A percentile compares a stretch with the other conserved stretches of the same genome.
Conservation (phyloP, 92 coral and sea anemone species). For the Parazoanthus darwini region DNA sequence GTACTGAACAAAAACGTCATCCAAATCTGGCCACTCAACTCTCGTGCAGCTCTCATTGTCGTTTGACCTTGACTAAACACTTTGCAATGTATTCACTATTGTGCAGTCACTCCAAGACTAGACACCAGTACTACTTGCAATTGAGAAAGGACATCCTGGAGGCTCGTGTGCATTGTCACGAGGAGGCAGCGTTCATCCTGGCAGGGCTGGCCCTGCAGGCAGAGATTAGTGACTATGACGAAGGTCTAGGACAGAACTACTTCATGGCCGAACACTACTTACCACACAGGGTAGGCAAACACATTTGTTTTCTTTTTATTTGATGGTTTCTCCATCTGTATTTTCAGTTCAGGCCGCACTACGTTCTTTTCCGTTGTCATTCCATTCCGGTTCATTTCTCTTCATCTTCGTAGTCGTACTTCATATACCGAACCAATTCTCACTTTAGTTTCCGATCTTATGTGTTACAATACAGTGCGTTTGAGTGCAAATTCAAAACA, state of each 20-base stretch:
- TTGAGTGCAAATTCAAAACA: too few relatives aligned
- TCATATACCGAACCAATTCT: too few relatives aligned
- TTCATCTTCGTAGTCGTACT: too few relatives aligned
- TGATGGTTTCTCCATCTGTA: not conserved
- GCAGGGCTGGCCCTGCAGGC: conserved; percentile 96
- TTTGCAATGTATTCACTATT: not conserved
- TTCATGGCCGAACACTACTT: conserved; percentile 88
- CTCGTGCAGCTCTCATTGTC: too few relatives aligned
- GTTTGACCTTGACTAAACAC: too few relatives aligned
- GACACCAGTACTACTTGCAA: conserved; percentile 95
- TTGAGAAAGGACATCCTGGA: conserved; percentile 81
- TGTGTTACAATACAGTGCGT: too few relatives aligned
- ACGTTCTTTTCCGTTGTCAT: too few relatives aligned
- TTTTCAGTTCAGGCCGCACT: not conserved
- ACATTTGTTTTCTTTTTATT: too few relatives aligned
- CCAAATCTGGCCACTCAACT: too few relatives aligned
- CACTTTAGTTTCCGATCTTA: too few relatives aligned
- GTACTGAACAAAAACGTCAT: too few relatives aligned
- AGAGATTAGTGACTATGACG: conserved; percentile 85
- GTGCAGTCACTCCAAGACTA: conserved; percentile 74
- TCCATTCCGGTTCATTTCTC: too few relatives aligned
- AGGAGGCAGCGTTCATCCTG: conserved; percentile 82
- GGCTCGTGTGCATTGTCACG: conserved; percentile 84
- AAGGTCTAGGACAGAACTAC: conserved; percentile 74
- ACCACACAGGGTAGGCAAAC: conserved; percentile 70